These are phyloP conservation scores for Pungitius pungitius DNA, from an alignment of 2,113 vertebrate species.

Conservation along the genomic window DNA sequence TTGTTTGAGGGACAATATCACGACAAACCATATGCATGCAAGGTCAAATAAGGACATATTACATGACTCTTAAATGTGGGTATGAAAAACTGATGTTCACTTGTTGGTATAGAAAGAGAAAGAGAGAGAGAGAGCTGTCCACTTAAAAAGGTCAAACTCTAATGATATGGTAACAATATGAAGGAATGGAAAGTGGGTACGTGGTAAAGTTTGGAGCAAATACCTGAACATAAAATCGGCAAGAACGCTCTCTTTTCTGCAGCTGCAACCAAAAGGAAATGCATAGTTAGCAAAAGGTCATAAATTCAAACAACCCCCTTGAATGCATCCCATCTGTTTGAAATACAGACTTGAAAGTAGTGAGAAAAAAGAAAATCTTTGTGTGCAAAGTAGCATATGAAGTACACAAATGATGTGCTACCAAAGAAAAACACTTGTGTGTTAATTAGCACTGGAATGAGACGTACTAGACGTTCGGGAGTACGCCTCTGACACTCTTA, in stretches of 20 bases:
- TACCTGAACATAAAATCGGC: constrained; percentile 99
- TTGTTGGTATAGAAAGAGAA: background rate
- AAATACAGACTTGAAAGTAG: constrained; percentile 3
- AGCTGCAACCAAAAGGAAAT: constrained; percentile 88
- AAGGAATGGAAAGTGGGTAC: constrained; percentile 1
- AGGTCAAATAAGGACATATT: constrained; percentile 1
- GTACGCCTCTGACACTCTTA: constrained; percentile 37
- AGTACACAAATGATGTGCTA: constrained; percentile 29
- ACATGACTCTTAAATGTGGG: constrained; percentile 8
- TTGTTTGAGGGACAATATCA: background rate
- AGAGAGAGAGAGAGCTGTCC: background rate
- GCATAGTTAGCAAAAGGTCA: constrained; percentile 55
- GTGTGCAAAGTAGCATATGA: background rate
- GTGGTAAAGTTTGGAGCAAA: constrained; percentile 50
- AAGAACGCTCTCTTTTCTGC: constrained; percentile 99
- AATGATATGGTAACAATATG: constrained; percentile 14
- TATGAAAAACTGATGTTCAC: constrained; percentile 7
- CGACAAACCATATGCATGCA: constrained; percentile 28
- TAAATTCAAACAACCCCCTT: constrained; percentile 27
- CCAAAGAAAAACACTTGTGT: constrained; percentile 23
- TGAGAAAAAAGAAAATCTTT: background rate
- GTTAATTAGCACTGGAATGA: constrained; percentile 59
- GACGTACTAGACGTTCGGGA: constrained; percentile 31
- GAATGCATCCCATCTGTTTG: constrained; percentile 25
- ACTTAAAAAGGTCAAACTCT: constrained; percentile 59